A percentile compares a stretch with the other conserved stretches of the same genome.
Evolutionary conservation across 2,113 vertebrate genomes (phyloP).

Genomic region (Mustela lutreola): DNA sequence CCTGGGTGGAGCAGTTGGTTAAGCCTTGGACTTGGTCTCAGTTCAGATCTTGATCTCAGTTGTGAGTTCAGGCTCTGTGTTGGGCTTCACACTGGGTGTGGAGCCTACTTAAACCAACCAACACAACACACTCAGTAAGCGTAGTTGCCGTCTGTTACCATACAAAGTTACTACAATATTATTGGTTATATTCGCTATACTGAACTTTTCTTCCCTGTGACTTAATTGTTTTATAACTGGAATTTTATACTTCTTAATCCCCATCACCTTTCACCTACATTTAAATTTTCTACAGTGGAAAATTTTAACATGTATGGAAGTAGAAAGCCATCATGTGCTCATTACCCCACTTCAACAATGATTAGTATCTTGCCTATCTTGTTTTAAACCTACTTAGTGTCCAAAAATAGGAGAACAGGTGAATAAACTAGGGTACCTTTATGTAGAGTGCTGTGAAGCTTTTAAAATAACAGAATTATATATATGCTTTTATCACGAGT

Average conservation of each 20-base stretch:
- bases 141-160: background rate
- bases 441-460: background rate
- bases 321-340: background rate
- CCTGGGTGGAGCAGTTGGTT: background rate
- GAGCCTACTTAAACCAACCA: background rate
- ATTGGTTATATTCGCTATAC: background rate
- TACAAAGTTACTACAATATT: background rate
- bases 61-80: background rate
- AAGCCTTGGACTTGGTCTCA: background rate
- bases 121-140: background rate
- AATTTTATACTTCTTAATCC: background rate
- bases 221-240: background rate
- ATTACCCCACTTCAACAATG: background rate
- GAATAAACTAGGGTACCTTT: background rate
- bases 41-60: background rate
- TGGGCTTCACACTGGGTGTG: background rate
- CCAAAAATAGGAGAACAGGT: background rate
- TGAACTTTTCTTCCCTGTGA: background rate
- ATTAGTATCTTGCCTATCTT: slow-evolving; percentile 46
- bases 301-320: slow-evolving; percentile 9
- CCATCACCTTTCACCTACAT: background rate
- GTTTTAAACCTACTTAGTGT: background rate
- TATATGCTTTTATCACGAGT: background rate
- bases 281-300: slow-evolving; percentile 24
- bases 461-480: slow-evolving; percentile 54